Evolutionary conservation across 64 coral and sea anemone genomes (phyloP), one percentile per base, ranked within the genome.

Genomic region (Montipora efflorescens): DNA sequence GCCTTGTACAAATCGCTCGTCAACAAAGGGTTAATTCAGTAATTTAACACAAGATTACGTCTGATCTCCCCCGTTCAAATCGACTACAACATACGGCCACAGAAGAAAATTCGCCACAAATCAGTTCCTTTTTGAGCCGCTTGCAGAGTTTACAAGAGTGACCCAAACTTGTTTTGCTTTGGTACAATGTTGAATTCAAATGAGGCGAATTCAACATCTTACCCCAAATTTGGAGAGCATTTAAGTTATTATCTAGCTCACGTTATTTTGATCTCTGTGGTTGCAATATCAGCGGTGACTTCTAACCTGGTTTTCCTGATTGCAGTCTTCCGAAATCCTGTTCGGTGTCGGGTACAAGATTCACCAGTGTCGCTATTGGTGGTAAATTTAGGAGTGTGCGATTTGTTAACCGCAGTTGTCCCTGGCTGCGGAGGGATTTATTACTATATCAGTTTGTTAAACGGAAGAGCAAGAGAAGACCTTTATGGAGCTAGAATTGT

Each of bases 271-370:
- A 18, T 5, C 28, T 0, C 68, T 23, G 8, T 84, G 58, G 12
- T 84, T 44, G 12, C 59, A 12, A 84, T 43, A 67, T 53, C 81
- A 47, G 81, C 59, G 2, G 81, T 84, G 22, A 12, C 47, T 14
- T 48, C 81, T 7, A 83, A 83, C 28, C n/a, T 83, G 9, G 10
- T 83, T 67, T 83, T 83, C 46, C 28, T 67, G 81, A 14, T 83
- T 19, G n/a, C 81, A 47, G 28, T 83, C 36, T 67, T 8, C 15
- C 81, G 81, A 67, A 36, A 47, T n/a, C 15, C 81, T 3, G 28
- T 8, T 15, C 14, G 5, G 16, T 48, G n/a, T 20, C 23, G 28
- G 5, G 3, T 67, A 5, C 36, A 61, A 13, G 7, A 8, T 23
- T 7, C 59, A 5, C 81, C 81, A 1, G 58, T 67, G 1, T 67